Evolutionary conservation across 1,140 invertebrate species (phyloP), one percentile per base, ranked within the genome.

Genomic region (Gerris buenoi): DNA sequence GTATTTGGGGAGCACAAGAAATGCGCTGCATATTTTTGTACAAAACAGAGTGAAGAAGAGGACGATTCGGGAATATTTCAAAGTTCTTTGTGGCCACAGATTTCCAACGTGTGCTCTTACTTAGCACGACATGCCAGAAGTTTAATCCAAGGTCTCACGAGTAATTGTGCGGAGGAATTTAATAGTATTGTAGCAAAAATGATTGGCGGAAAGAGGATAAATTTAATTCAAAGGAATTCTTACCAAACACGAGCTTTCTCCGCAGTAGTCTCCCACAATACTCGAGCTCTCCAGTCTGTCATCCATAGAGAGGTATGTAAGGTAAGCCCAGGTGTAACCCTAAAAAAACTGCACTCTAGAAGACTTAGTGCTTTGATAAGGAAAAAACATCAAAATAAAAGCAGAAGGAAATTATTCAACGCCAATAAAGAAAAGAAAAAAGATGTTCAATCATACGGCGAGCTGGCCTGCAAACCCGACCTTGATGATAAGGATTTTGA

Each of bases 191-290:
- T 70, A 1, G 65, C 65, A 1, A 70, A 63, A 57, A 67, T 70
- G n/a, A 65, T 67, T 70, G 68, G 68, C n/a, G 68, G 69, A 23
- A 70, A 70, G 59, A 5, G 69, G 23, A 58, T 70, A 10, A 70
- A 70, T 46, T 67, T 56, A 23, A 15, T 25, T 59, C 59, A 57
- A 66, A 70, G 66, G n/a, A 27, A 27, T 25, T 46, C 33, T 10
- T 46, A 46, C 18, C 33, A 46, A 18, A 46, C 5, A 46, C 5
- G 33, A 18, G 5, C 5, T 18, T 18, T n/a, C n/a, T n/a, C n/a
- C 5, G 33, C 33, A 10, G 33, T 46, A 5, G 33, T 46, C 5
- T 10, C 5, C 33, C 33, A 46, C 18, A 46, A 46, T 46, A 46
- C 33, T 10, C 5, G 18, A 18, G 33, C 33, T 18, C 33, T 46